phyloP scores from a whole-genome alignment of 2,113 vertebrate species.

The Bubo scandiacus region DNA sequence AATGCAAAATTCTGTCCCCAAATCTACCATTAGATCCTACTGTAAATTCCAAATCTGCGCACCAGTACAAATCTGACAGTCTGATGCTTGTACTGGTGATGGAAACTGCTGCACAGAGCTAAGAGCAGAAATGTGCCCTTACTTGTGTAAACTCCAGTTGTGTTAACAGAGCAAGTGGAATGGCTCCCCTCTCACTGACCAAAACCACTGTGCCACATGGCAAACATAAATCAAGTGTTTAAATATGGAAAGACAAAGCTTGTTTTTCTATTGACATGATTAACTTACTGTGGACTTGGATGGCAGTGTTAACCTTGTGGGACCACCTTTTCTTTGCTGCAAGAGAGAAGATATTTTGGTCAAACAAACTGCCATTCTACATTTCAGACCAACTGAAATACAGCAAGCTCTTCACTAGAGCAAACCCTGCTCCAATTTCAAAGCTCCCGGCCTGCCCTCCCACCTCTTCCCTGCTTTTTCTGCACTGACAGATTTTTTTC shows the following conservation, averaged over 20 bases:
- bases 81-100: background rate
- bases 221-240: background rate
- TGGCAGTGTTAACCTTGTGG: slow-evolving; percentile 94
- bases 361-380: background rate
- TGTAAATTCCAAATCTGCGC: background rate
- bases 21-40: background rate
- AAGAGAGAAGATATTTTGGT: slow-evolving; percentile 37
- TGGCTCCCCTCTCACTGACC: background rate
- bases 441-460: background rate
- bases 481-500: background rate
- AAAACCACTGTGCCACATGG: background rate
- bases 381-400: background rate
- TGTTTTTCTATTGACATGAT: background rate
- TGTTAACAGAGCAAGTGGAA: slow-evolving; percentile 6
- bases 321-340: slow-evolving; percentile 99
- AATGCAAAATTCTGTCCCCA: background rate
- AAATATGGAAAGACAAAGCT: slow-evolving; percentile 25
- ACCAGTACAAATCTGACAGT: background rate
- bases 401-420: background rate
- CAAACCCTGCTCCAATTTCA: background rate
- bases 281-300: slow-evolving; percentile 98
- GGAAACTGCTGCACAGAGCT: background rate
- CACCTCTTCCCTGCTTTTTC: background rate
- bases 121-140: background rate
- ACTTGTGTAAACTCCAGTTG: background rate